These are phyloP conservation scores for Pentalonia nigronervosa DNA, from an alignment of 1,140 invertebrate genomes.

Conservation along the genomic window DNA sequence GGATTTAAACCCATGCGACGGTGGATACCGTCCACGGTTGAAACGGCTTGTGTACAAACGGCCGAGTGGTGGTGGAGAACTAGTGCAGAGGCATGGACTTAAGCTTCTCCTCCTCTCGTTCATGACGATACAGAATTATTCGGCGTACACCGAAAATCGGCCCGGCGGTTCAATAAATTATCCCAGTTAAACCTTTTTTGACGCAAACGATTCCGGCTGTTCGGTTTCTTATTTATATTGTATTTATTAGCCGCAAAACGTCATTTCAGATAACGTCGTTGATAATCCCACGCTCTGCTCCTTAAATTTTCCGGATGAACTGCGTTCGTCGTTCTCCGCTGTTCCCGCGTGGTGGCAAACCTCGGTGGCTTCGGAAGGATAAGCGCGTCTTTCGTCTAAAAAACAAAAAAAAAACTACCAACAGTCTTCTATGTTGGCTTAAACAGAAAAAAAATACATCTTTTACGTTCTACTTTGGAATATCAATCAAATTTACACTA, in stretches of 20 bases:
- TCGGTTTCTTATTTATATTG: conserved; percentile 58
- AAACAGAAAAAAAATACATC: neutral
- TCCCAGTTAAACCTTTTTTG: conserved; percentile 57
- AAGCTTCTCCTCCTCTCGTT: conserved; percentile 46
- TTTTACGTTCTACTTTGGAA: neutral
- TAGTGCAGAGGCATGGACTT: conserved; percentile 28
- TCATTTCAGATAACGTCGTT: conserved; percentile 58
- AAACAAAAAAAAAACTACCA: neutral
- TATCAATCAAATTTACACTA: conserved; percentile 3
- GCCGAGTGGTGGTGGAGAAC: neutral
- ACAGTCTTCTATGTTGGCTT: conserved; percentile 11
- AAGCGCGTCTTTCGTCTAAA: conserved; percentile 47
- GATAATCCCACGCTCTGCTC: conserved; percentile 40
- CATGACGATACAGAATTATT: conserved; percentile 55
- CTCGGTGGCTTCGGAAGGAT: conserved; percentile 35
- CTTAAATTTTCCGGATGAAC: conserved; percentile 55
- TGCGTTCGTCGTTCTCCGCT: neutral
- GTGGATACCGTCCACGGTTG: conserved; percentile 34
- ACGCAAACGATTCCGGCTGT: conserved; percentile 58
- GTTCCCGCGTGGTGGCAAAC: neutral
- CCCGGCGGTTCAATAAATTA: conserved; percentile 53
- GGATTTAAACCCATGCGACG: neutral
- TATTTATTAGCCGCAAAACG: conserved; percentile 58
- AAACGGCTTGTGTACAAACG: neutral
- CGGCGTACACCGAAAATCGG: conserved; percentile 49